Evolutionary conservation across 2,113 vertebrate genomes (phyloP), one percentile per base, ranked within the genome.

Genomic region (Melospiza georgiana): DNA sequence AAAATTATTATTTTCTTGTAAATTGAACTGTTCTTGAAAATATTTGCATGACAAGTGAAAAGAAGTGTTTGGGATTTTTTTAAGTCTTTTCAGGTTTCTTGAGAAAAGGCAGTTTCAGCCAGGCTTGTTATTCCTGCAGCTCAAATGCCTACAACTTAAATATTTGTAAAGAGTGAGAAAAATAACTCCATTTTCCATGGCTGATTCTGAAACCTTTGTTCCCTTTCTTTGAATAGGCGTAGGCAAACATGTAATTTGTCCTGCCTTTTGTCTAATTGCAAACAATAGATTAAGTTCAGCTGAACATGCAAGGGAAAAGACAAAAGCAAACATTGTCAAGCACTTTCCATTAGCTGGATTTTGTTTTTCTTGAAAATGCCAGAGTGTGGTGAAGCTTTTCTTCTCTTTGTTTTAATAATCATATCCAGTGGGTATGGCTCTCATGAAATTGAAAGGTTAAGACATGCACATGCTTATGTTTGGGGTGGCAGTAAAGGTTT

Each of bases 251-350:
- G 30, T 85, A 92, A 94, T 96, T 92, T 96, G 57, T 63, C 90
- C 92, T 95, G 79, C 9, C 61, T 96, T 95, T 96, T 92, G 72
- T 95, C 75, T 94, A 74, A 90, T 51, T 74, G 65, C 75, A 95
- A 93, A 89, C 62, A 94, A 85, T 87, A 93, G 68, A 84, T 78
- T 86, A 90, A 79, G 85, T 94, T 80, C 79, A 84, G 48, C 52
- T 86, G 76, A 95, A 78, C 73, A 61, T 75, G 82, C 44, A 81
- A 93, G 24, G 37, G 28, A 23, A 90, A 90, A 95, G 79, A 75
- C 63, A 86, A 95, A 95, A 94, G 44, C 41, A 88, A 96, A 82
- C 4, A 68, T 35, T 87, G 61, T 75, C 79, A 88, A 88, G 25
- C 17, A 81, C 31, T 94, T 93, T 68, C 87, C 25, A 63, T 93